Base-by-base conservation (phyloP, 2,113 vertebrate genomes). In the Trinectes maculatus region DNA sequence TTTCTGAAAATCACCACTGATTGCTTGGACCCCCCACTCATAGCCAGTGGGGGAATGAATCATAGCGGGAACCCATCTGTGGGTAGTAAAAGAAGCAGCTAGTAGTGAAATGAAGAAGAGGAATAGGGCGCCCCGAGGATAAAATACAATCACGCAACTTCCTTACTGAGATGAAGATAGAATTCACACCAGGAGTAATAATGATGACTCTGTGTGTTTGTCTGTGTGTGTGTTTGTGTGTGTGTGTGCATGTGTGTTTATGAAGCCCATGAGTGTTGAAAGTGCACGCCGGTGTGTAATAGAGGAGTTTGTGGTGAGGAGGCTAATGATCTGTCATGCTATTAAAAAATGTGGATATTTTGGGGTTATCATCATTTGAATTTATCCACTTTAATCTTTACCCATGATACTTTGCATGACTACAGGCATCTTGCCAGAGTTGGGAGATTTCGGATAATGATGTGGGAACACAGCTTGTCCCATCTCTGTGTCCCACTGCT, bases 111-210 rank as follows among this genome's bases (percentile, higher is more conserved):
- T 65, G 58, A 83, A 85, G 74, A 43, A 64, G 69, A 79, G 60
- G 60, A 79, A 73, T 25, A 7, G 25, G 63, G 67, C 56, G 62
- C 71, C 82, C 66, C 5, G 66, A 71, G 88, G 83, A 55, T 58
- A 74, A 67, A 82, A 72, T 66, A 47, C 40, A 80, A 79, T 55
- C 42, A 47, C 18, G 22, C 52, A 40, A 68, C 69, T 51, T 54
- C 24, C 74, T 62, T 6, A 44, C 79, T 58, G 70, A 74, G 75
- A 81, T 76, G 70, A 82, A 67, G 79, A 87, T 81, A 68, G 40
- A 76, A 76, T 56, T 73, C 62, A 33, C 74, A 69, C 48, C 43
- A 56, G 55, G 44, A 74, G 43, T 59, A 71, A 74, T 66, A 61
- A 66, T 75, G 64, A 71, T 63, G 37, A 70, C 36, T 21, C 34